Conservation (phyloP, 30 jellyfish, hydroid and myxozoan genomes). For the Aurelia coerulea region DNA sequence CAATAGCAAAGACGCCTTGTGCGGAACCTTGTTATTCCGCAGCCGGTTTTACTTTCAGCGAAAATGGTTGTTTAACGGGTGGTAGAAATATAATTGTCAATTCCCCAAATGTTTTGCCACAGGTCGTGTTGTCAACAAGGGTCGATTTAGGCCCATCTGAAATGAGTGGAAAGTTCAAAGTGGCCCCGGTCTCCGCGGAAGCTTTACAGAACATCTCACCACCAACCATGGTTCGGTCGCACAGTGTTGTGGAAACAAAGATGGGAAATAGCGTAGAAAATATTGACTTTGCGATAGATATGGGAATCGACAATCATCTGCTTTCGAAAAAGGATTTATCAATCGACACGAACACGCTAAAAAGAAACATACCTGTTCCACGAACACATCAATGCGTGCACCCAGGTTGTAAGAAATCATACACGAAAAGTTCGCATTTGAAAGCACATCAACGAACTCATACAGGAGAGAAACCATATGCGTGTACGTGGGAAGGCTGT, state of each 20-base stretch:
- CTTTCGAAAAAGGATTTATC: conserved; percentile 21
- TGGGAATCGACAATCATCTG: conserved; percentile 45
- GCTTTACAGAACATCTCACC: conserved; percentile 35
- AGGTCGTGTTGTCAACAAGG: conserved; percentile 46
- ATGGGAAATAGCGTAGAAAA: conserved; percentile 43
- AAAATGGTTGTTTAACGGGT: conserved; percentile 42
- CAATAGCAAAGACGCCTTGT: conserved; percentile 58
- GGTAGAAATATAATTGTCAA: conserved; percentile 67
- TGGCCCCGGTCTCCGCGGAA: conserved; percentile 39
- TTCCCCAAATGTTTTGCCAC: conserved; percentile 66
- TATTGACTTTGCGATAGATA: conserved; percentile 27
- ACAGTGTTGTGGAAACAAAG: conserved; percentile 27
- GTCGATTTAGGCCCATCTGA: conserved; percentile 65
- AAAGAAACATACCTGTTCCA: conserved; percentile 82
- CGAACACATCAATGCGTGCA: conserved; percentile 94
- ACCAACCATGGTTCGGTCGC: conserved; percentile 32
- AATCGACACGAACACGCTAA: conserved; percentile 25
- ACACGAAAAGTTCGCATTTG: conserved; percentile 96
- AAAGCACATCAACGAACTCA: conserved; percentile 98
- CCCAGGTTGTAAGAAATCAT: conserved; percentile 96
- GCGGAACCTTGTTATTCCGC: conserved; percentile 64
- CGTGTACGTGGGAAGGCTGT: conserved; percentile 99
- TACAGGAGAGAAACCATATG: conserved; percentile 99
- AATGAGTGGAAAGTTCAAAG: conserved; percentile 68
- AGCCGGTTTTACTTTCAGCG: conserved; percentile 31